phyloP scores from a whole-genome alignment of 2,797 vertebrate genomes.

The Lagocephalus sceleratus region DNA sequence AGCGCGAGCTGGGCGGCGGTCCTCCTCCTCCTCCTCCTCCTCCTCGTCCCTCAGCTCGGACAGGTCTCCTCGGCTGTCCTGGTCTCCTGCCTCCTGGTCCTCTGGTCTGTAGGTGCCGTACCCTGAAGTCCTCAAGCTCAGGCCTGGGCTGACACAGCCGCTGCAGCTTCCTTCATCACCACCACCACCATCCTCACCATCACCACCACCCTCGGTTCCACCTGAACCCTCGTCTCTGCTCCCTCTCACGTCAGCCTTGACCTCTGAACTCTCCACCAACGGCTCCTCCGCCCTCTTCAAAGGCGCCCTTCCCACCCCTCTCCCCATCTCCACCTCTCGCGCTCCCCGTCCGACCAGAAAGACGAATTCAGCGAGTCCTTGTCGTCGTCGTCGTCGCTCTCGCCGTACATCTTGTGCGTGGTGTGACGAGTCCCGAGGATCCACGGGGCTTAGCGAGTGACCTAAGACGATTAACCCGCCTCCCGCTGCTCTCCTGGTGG shows the following conservation, averaged over 20 bases:
- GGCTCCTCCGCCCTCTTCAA: constrained; percentile 1
- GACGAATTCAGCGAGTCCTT: constrained; percentile 58
- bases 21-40: constrained; percentile 37
- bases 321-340: constrained; percentile 17
- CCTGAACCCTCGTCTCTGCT: constrained; percentile 1
- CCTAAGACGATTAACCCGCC: constrained; percentile 73
- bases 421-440: constrained; percentile 23
- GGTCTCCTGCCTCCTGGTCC: constrained; percentile 50
- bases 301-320: background rate
- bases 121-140: constrained; percentile 68
- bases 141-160: constrained; percentile 46
- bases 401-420: constrained; percentile 60
- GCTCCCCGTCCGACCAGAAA: constrained; percentile 70
- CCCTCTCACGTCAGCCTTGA: background rate
- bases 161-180: constrained; percentile 6
- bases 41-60: constrained; percentile 35
- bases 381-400: constrained; percentile 37
- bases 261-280: background rate
- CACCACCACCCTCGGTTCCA: background rate
- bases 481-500: background rate
- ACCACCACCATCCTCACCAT: background rate
- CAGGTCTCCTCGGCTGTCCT: constrained; percentile 46
- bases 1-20: constrained; percentile 17
- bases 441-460: constrained; percentile 41
- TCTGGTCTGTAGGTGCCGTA: constrained; percentile 68